Base-by-base conservation (phyloP, 2,888 invertebrate species). In the Luffia ferchaultella region DNA sequence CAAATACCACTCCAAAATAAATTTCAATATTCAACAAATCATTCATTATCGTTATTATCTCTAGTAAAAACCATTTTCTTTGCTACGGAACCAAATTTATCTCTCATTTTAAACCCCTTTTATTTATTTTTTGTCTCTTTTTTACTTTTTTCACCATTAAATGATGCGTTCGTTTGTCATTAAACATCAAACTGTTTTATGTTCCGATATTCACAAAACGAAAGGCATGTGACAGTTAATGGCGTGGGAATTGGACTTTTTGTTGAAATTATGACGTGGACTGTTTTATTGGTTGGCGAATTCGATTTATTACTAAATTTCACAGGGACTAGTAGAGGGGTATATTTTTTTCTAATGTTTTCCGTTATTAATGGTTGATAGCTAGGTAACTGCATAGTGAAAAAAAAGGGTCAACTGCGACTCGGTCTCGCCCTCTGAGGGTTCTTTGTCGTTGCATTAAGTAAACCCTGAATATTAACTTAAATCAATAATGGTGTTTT, bases 131-230 rank as follows among this genome's bases (percentile, higher is more conserved):
- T 30, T 3, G 5, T 12, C 30, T 3, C 3, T 30, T 30, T 12
- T 30, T 12, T 19, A 30, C 30, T 12, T 30, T 30, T 30, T 30
- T 30, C 30, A 30, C 12, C 30, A 12, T 7, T 12, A 3, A 12
- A 12, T 12, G 58, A 51, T 50, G 20, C 17, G 16, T 48, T 49
- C 40, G 64, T 74, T 71, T 68, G 72, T 75, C 73, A 76, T 73
- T 75, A 71, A 66, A 68, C 71, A 76, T 80, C 80, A 79, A 78
- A 80, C 63, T 76, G 75, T 79, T 78, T 77, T 76, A 76, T 70
- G 68, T 69, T 75, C 64, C 65, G 65, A 74, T 12, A 30, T 76
- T 68, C 69, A 74, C 73, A 62, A 62, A 56, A 60, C 64, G 64
- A 67, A 64, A 62, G 56, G 50, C 49, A 18, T 53, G 53, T 53